A percentile compares a stretch with the other conserved stretches of the same genome.
Evolutionary conservation across 2,888 invertebrate genomes (phyloP).

Genomic region (Drosophila longiperda): DNA sequence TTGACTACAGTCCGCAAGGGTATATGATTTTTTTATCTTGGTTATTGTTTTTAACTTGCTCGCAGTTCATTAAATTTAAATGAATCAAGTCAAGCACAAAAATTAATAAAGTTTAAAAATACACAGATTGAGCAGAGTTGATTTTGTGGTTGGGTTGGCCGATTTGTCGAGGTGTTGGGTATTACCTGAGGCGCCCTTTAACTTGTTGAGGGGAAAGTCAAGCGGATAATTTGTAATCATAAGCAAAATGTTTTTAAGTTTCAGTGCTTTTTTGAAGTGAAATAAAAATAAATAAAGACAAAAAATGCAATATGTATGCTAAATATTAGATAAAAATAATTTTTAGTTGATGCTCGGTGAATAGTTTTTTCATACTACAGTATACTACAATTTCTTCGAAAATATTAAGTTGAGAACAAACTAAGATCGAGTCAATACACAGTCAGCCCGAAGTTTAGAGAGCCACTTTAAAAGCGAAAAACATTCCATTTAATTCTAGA

Average conservation of each 20-base stretch:
- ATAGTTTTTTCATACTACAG: too few species aligned
- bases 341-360: not conserved
- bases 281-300: not conserved
- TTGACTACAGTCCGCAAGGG: not conserved
- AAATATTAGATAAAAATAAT: not conserved
- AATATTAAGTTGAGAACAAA: too few species aligned
- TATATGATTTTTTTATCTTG: not conserved
- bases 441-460: too few species aligned
- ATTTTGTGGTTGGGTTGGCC: conserved; percentile 35
- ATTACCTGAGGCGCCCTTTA: conserved; percentile 49
- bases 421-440: too few species aligned
- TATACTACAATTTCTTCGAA: too few species aligned
- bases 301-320: not conserved
- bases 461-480: too few species aligned
- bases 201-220: conserved; percentile 36
- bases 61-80: conserved; percentile 75
- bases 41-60: conserved; percentile 12
- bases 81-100: conserved; percentile 65
- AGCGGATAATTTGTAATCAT: conserved; percentile 50
- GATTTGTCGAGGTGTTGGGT: conserved; percentile 64
- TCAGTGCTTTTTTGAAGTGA: not conserved
- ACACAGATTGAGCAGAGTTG: conserved; percentile 48
- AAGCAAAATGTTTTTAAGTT: not conserved
- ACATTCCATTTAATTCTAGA: too few species aligned
- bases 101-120: conserved; percentile 20